Percentiles rank a stretch among this genome's conserved stretches.
Evolutionary conservation across 2,888 invertebrate species (phyloP).

Genomic region (Xanthorhoe designata): DNA sequence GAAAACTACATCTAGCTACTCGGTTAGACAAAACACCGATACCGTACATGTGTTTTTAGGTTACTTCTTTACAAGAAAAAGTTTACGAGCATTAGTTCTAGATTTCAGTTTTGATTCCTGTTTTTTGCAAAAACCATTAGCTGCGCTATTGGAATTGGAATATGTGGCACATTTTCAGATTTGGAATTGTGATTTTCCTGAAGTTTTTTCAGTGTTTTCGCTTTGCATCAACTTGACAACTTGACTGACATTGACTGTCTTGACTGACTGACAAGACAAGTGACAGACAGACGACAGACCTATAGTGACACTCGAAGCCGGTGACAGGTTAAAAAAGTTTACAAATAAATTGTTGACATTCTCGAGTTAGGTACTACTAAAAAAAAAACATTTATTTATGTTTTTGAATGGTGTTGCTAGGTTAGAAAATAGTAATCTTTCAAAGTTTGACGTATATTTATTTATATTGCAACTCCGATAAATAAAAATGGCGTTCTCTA

Average conservation of each 20-base stretch:
- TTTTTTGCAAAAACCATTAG: conserved; percentile 56
- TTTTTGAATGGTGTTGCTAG: background rate
- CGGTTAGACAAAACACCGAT: conserved; percentile 64
- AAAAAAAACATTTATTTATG: background rate
- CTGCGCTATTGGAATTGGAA: conserved; percentile 45
- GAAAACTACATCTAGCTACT: conserved; percentile 68
- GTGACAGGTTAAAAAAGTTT: background rate
- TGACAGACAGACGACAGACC: background rate
- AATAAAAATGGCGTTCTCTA: conserved; percentile 82
- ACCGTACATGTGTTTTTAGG: conserved; percentile 83
- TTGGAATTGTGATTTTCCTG: conserved; percentile 57
- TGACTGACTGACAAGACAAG: conserved; percentile 18
- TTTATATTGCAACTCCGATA: conserved; percentile 42
- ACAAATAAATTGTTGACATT: background rate
- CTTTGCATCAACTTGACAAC: conserved; percentile 14
- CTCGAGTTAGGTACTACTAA: background rate
- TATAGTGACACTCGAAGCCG: no score
- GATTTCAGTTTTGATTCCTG: conserved; percentile 50
- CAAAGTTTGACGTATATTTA: conserved; percentile 4
- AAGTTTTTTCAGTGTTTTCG: conserved; percentile 33
- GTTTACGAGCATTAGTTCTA: conserved; percentile 68
- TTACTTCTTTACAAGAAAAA: conserved; percentile 60
- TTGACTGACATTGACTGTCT: conserved; percentile 13
- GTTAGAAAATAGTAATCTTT: background rate
- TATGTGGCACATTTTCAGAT: conserved; percentile 70